Conservation (phyloP, 2,113 vertebrate species). For the Indicator maculatus region DNA sequence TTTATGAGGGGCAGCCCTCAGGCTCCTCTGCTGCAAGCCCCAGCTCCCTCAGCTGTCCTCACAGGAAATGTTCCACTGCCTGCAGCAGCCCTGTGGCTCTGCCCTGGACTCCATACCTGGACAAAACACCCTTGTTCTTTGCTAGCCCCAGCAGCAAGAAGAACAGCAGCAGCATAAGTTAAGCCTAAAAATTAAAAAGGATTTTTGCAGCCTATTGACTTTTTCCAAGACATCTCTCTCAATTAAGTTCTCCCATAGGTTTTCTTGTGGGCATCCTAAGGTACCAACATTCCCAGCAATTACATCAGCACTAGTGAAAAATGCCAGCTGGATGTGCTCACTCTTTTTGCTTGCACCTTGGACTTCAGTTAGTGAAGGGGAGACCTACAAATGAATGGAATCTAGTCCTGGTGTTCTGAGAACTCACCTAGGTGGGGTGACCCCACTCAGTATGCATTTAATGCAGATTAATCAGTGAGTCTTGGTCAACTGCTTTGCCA, state of each 20-base stretch:
- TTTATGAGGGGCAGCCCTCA: too few species aligned
- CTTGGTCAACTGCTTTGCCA: neutral
- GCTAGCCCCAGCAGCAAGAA: neutral
- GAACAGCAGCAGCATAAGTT: neutral
- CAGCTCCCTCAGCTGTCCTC: too few species aligned
- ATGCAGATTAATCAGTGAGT: neutral
- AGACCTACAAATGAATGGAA: neutral
- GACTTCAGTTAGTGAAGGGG: neutral
- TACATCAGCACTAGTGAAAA: neutral
- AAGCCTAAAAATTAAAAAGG: neutral
- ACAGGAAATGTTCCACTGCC: too few species aligned
- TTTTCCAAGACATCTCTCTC: neutral
- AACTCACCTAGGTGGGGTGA: rapidly evolving
- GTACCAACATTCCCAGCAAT: neutral
- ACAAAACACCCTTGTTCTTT: conserved; percentile 23
- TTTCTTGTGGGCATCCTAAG: neutral
- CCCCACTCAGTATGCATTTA: rapidly evolving
- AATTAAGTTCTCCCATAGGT: neutral
- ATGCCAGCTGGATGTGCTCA: neutral
- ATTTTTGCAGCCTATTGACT: neutral
- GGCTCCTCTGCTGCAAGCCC: too few species aligned
- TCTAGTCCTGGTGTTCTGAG: neutral
- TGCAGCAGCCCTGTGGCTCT: too few species aligned
- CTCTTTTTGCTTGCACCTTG: neutral
- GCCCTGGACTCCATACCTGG: neutral